A percentile compares a stretch with the other conserved stretches of the same genome.
Evolutionary conservation across 2,797 vertebrate genomes (phyloP).

Genomic region (Sus cebifrons): DNA sequence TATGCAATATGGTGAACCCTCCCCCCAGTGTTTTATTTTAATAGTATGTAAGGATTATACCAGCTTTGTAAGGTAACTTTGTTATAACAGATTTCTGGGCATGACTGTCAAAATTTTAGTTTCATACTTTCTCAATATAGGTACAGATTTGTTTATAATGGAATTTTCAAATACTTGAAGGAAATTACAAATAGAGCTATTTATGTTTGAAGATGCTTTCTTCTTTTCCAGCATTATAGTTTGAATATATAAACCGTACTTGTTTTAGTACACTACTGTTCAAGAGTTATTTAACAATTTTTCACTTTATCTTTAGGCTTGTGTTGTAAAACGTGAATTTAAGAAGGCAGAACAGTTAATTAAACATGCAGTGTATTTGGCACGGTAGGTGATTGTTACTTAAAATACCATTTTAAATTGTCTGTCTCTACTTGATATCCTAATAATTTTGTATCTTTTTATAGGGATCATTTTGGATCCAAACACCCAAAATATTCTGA

Average conservation of each 20-base stretch:
- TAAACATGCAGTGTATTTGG: slow-evolving; percentile 98
- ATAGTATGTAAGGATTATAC: slow-evolving; percentile 16
- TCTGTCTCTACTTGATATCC: slow-evolving; percentile 53
- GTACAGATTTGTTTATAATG: slow-evolving; percentile 56
- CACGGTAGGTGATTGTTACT: slow-evolving; percentile 92
- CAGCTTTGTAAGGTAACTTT: slow-evolving; percentile 35
- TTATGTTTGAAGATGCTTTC: slow-evolving; percentile 24
- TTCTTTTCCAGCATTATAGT: slow-evolving; percentile 16
- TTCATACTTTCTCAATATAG: not conserved
- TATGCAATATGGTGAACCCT: not conserved
- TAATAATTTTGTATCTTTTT: slow-evolving; percentile 85
- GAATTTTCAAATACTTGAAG: slow-evolving; percentile 50
- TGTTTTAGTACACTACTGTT: slow-evolving; percentile 27
- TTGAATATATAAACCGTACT: slow-evolving; percentile 35
- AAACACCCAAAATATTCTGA: slow-evolving; percentile 99
- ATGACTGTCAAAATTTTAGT: slow-evolving; percentile 42
- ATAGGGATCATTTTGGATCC: slow-evolving; percentile 98
- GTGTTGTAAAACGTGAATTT: slow-evolving; percentile 99
- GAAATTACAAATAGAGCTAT: slow-evolving; percentile 46
- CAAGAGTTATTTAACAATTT: slow-evolving; percentile 60
- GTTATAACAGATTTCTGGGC: not conserved
- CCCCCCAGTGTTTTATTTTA: slow-evolving; percentile 18
- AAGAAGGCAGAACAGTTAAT: slow-evolving; percentile 99
- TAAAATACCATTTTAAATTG: not conserved
- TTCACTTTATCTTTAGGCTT: slow-evolving; percentile 93